Evolutionary conservation across 2,797 vertebrate species (phyloP).

Genomic region (Rhinophrynus dorsalis): DNA sequence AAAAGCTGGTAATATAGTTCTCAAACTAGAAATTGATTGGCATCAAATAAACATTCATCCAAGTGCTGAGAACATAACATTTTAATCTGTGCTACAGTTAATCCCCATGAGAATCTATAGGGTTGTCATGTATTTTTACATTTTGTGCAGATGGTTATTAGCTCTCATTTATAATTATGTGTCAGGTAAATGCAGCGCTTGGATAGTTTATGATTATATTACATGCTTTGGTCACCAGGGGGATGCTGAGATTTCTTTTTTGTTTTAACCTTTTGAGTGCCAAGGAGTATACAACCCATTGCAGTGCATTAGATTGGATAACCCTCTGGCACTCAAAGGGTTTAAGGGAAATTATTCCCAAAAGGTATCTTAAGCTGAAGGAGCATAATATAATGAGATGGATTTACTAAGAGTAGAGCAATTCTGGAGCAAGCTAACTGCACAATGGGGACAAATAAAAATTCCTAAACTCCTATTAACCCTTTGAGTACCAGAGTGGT

Average conservation of each 20-base stretch:
- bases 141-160: slow-evolving; percentile 37
- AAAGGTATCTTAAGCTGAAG: too few species aligned
- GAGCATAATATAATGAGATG: too few species aligned
- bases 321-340: too few species aligned
- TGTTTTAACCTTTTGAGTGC: too few species aligned
- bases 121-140: slow-evolving; percentile 15
- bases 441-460: too few species aligned
- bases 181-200: slow-evolving; percentile 11
- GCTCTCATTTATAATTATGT: slow-evolving; percentile 31
- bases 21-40: slow-evolving; percentile 8
- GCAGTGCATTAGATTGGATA: not conserved
- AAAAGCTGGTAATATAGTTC: not conserved
- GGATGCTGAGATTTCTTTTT: not conserved
- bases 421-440: too few species aligned
- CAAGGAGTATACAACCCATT: too few species aligned
- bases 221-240: slow-evolving; percentile 3
- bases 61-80: slow-evolving; percentile 23
- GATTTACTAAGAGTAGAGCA: too few species aligned
- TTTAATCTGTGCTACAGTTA: slow-evolving; percentile 25
- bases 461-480: too few species aligned
- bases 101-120: slow-evolving; percentile 11
- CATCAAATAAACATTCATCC: slow-evolving; percentile 33
- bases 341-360: too few species aligned
- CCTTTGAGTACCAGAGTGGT: too few species aligned
- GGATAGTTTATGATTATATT: slow-evolving; percentile 15